Conservation (phyloP, 2,113 vertebrate genomes). For the Corydoras maculifer region DNA sequence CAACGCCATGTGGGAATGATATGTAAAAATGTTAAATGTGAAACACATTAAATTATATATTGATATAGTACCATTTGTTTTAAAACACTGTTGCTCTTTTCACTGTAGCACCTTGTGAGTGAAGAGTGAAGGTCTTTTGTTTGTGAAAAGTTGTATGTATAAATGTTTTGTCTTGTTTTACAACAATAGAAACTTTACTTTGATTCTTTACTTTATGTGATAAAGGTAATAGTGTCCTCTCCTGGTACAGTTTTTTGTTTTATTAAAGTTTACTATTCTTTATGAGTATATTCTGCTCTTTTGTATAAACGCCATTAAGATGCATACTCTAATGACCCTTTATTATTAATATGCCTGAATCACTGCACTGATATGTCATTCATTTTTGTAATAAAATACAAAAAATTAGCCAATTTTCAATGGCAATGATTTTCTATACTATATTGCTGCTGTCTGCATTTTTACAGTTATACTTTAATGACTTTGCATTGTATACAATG, state of each 20-base stretch:
- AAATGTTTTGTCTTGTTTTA: slow-evolving; percentile 3
- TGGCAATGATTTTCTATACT: neutral
- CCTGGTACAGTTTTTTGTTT: slow-evolving; percentile 14
- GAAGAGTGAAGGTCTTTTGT: neutral
- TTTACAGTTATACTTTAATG: no score
- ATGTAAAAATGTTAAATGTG: slow-evolving; percentile 18
- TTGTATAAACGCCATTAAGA: slow-evolving; percentile 22
- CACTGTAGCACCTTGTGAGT: slow-evolving; percentile 24
- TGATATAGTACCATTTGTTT: slow-evolving; percentile 37
- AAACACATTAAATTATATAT: slow-evolving; percentile 21
- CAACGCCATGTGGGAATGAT: slow-evolving; percentile 17
- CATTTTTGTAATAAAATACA: slow-evolving; percentile 39
- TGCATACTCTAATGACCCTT: slow-evolving; percentile 10
- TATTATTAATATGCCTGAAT: slow-evolving; percentile 26
- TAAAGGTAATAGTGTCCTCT: slow-evolving; percentile 18
- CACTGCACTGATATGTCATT: slow-evolving; percentile 25
- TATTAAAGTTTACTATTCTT: neutral
- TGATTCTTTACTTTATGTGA: slow-evolving; percentile 24
- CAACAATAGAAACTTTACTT: slow-evolving; percentile 16
- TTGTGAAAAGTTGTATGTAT: slow-evolving; percentile 12
- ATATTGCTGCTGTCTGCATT: no score
- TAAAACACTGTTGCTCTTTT: slow-evolving; percentile 6
- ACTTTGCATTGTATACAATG: no score
- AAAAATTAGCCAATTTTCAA: neutral
- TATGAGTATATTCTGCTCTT: slow-evolving; percentile 13